Percentiles rank a stretch among this genome's conserved stretches.
Conservation (phyloP, 2,888 invertebrate species). For the Dermolepida albohirtum region DNA sequence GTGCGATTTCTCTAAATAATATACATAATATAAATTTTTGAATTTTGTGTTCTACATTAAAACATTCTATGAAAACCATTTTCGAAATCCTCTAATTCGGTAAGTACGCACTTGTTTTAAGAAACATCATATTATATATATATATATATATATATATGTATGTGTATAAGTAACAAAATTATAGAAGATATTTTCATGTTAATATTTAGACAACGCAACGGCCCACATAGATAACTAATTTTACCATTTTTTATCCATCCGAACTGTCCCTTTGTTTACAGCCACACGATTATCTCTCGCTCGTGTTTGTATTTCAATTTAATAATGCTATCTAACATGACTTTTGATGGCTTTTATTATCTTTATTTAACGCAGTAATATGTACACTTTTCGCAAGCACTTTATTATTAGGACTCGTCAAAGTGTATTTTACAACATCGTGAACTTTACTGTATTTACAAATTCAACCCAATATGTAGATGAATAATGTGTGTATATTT, state of each 20-base stretch:
- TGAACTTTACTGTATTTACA: neutral
- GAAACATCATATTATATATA: no score
- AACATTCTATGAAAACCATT: no score
- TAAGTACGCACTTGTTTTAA: no score
- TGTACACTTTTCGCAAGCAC: slow-evolving; percentile 7
- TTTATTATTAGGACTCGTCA: slow-evolving; percentile 1
- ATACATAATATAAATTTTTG: no score
- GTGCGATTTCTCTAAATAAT: no score
- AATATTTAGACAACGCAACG: neutral
- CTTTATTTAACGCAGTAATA: slow-evolving; percentile 6
- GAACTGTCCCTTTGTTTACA: neutral
- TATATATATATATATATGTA: neutral
- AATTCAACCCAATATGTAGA: neutral
- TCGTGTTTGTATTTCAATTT: neutral
- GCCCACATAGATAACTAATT: slow-evolving; percentile 7
- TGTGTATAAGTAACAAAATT: neutral
- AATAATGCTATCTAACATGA: neutral
- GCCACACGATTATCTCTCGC: neutral
- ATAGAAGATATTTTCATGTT: neutral
- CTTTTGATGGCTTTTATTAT: neutral
- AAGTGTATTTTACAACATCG: neutral
- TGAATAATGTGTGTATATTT: no score
- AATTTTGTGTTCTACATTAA: no score
- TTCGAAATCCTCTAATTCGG: no score
- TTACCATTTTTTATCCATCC: neutral